Conservation (phyloP, 2,113 vertebrate genomes). For the Synchiropus splendidus region DNA sequence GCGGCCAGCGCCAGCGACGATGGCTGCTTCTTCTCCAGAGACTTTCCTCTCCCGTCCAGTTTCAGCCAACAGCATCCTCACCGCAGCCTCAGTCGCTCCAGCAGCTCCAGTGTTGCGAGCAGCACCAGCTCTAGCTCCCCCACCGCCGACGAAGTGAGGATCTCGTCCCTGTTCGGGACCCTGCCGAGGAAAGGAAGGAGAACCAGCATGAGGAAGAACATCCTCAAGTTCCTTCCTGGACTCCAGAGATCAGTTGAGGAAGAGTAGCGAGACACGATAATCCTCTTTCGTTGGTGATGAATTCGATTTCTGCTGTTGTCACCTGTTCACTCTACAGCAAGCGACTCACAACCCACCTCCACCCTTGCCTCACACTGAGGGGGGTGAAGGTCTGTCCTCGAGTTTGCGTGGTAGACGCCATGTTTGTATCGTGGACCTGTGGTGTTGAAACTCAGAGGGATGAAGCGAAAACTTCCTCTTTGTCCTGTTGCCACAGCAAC, state of each 20-base stretch:
- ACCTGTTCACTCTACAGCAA: no score
- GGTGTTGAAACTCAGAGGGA: no score
- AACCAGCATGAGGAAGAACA: constrained; percentile 74
- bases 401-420: no score
- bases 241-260: constrained; percentile 83
- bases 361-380: no score
- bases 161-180: constrained; percentile 75
- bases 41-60: constrained; percentile 43
- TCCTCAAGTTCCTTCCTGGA: constrained; percentile 84
- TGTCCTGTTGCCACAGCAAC: no score
- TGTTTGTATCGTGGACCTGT: no score
- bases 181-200: constrained; percentile 76
- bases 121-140: constrained; percentile 66
- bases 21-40: constrained; percentile 64
- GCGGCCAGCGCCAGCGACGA: constrained; percentile 68
- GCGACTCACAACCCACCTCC: no score
- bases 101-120: constrained; percentile 76
- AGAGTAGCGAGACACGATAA: no score
- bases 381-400: no score
- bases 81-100: constrained; percentile 45
- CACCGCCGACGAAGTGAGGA: constrained; percentile 62
- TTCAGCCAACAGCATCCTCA: constrained; percentile 55
- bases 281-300: no score
- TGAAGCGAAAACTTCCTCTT: no score
- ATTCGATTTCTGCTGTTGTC: no score